Percentiles rank a stretch among this genome's conserved stretches.
phyloP scores from a whole-genome alignment of 2,888 invertebrate genomes.

The Dicyrtomina minuta region DNA sequence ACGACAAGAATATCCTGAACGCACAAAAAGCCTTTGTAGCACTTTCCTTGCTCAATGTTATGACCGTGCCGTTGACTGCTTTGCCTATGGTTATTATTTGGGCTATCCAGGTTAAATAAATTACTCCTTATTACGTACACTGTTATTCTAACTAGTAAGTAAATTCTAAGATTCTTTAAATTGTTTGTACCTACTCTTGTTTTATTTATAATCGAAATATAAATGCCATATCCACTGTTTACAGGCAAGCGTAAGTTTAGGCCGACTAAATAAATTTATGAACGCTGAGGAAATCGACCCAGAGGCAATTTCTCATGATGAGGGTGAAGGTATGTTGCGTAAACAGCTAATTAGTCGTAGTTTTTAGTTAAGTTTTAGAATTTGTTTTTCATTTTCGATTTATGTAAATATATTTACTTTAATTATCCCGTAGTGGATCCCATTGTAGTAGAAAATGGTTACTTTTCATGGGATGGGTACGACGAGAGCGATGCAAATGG shows the following conservation, averaged over 20 bases:
- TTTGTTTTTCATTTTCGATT: too few species aligned
- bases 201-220: too few species aligned
- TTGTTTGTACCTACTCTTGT: too few species aligned
- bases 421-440: slow-evolving; percentile 56
- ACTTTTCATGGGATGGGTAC: slow-evolving; percentile 3
- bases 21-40: slow-evolving; percentile 63
- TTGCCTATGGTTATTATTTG: slow-evolving; percentile 62
- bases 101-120: slow-evolving; percentile 77
- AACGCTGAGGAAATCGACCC: slow-evolving; percentile 60
- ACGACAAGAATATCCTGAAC: slow-evolving; percentile 66
- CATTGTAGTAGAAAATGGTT: slow-evolving; percentile 59
- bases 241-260: slow-evolving; percentile 60
- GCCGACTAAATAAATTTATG: slow-evolving; percentile 60
- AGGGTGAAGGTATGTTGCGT: slow-evolving; percentile 52
- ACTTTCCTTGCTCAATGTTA: slow-evolving; percentile 63
- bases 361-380: too few species aligned
- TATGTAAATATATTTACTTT: too few species aligned
- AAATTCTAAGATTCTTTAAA: too few species aligned
- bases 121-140: too few species aligned
- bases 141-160: too few species aligned
- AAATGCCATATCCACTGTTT: too few species aligned
- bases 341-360: too few species aligned
- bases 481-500: neutral
- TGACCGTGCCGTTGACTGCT: slow-evolving; percentile 62
- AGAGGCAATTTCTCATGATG: slow-evolving; percentile 55